Evolutionary conservation across 2,888 invertebrate genomes (phyloP), one percentile per base, ranked within the genome.

Genomic region (Disparrhopalites patrizii): DNA sequence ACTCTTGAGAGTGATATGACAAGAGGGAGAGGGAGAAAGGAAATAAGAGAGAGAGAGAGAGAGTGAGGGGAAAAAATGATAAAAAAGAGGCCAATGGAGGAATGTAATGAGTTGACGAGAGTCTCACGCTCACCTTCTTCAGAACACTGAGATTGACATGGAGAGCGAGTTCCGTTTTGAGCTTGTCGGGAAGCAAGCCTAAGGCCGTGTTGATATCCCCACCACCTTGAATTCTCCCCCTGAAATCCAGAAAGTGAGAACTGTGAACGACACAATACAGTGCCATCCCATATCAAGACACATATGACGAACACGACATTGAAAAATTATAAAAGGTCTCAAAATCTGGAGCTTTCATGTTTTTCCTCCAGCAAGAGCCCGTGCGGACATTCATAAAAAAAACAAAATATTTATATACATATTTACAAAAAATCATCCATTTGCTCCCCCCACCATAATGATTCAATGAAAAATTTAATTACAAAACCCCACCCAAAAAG

Each of bases 201-300:
- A 96, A 83, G 1, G 93, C 93, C 1, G 95, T 94, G 79, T 95
- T 95, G 79, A 96, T 96, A 80, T 96, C 96, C 8, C 94, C 93
- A 1, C 93, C 94, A 1, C 96, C 96, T 79, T 94, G 94, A 77
- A 96, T 94, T 58, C 95, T 84, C 5, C 96, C 96, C 67, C 96
- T 84, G 77, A 5, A 78, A 78, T 61, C 61, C 18, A 61, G 61
- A 61, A 61, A 61, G 51, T 61, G 61, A 36, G 61, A 61, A 31
- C 61, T 61, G 61, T 61, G 61, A 61, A 61, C 31, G 61, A 33
- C 50, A 61, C 47, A 58, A 61, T 61, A 51, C 25, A 50, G 30
- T 50, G 61, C 36, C 33, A 51, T 7, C 20, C 36, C 51, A 15
- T 3, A 31, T 30, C 7, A 23, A 23, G 25, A 61, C 50, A 61